These are phyloP conservation scores for Hylaeus anthracinus DNA, from an alignment of 1,140 invertebrate species.

Conservation along the genomic window DNA sequence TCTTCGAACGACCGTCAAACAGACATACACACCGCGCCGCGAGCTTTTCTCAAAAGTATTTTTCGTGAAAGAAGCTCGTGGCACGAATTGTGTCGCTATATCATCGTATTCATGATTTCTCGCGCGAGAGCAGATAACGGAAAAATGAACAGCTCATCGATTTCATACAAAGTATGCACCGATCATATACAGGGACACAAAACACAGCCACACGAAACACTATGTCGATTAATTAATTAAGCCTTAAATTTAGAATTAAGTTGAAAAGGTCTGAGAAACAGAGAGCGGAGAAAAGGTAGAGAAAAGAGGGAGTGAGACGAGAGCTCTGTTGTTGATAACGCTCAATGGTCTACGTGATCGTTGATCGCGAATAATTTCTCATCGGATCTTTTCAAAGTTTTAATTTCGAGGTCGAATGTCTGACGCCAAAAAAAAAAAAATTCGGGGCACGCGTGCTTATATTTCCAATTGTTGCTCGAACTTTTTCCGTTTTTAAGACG, in stretches of 20 bases:
- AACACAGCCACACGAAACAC: slow-evolving; percentile 62
- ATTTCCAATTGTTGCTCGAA: slow-evolving; percentile 40
- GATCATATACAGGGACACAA: slow-evolving; percentile 58
- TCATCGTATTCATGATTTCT: slow-evolving; percentile 7
- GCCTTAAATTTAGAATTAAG: slow-evolving; percentile 72
- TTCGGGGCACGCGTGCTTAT: slow-evolving; percentile 14
- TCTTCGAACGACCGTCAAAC: slow-evolving; percentile 42
- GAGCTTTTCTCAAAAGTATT: slow-evolving; percentile 14
- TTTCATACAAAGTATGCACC: slow-evolving; percentile 42
- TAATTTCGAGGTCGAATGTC: neutral
- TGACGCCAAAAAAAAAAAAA: neutral
- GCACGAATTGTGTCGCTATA: neutral
- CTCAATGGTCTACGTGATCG: slow-evolving; percentile 5
- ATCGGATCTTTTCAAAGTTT: slow-evolving; percentile 7
- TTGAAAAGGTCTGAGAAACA: slow-evolving; percentile 34
- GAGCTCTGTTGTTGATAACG: slow-evolving; percentile 10
- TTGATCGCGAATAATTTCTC: neutral
- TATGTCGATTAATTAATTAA: slow-evolving; percentile 73
- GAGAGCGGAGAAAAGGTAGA: neutral
- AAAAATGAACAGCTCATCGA: slow-evolving; percentile 33
- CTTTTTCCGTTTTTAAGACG: neutral
- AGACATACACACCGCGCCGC: neutral
- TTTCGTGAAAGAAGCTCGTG: slow-evolving; percentile 18
- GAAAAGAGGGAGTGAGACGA: neutral
- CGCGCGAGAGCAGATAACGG: neutral